phyloP scores from a whole-genome alignment of 2,113 vertebrate genomes.

The Sapajus apella region DNA sequence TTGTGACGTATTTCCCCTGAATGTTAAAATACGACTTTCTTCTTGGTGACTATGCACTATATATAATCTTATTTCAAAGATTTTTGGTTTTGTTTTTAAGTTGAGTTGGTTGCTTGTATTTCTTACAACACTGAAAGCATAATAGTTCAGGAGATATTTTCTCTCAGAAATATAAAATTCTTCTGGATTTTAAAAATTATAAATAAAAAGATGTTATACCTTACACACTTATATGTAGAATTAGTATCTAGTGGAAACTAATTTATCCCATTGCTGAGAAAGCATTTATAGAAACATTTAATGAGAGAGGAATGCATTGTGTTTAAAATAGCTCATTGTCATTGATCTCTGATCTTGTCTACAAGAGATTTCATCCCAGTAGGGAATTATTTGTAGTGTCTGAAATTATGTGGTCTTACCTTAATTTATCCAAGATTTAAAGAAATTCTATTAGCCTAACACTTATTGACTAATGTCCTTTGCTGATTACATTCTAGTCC shows the following conservation, averaged over 20 bases:
- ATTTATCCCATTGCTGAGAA: conserved; percentile 36
- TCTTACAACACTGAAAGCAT: conserved; percentile 12
- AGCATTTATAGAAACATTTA: conserved; percentile 33
- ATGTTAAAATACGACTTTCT: conserved; percentile 57
- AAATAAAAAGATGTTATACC: conserved; percentile 41
- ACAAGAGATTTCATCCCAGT: conserved; percentile 59
- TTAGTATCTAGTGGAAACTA: neutral
- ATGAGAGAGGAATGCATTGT: conserved; percentile 70
- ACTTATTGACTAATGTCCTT: conserved; percentile 70
- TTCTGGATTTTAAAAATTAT: conserved; percentile 42
- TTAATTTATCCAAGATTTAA: conserved; percentile 70
- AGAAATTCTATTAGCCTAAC: conserved; percentile 70
- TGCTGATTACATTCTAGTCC: conserved; percentile 65
- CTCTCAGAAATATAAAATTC: conserved; percentile 45
- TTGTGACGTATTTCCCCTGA: conserved; percentile 23
- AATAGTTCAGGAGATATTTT: conserved; percentile 49
- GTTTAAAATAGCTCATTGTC: conserved; percentile 63
- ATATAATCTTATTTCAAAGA: conserved; percentile 42
- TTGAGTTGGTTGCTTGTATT: conserved; percentile 41
- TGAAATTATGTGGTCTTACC: conserved; percentile 64
- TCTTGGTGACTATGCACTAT: conserved; percentile 43
- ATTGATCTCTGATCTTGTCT: conserved; percentile 67
- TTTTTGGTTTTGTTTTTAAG: conserved; percentile 10
- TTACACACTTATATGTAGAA: conserved; percentile 24
- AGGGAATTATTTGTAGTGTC: conserved; percentile 70